phyloP scores from a whole-genome alignment of 2,888 invertebrate genomes.

The Pyrochroa serraticornis region DNA sequence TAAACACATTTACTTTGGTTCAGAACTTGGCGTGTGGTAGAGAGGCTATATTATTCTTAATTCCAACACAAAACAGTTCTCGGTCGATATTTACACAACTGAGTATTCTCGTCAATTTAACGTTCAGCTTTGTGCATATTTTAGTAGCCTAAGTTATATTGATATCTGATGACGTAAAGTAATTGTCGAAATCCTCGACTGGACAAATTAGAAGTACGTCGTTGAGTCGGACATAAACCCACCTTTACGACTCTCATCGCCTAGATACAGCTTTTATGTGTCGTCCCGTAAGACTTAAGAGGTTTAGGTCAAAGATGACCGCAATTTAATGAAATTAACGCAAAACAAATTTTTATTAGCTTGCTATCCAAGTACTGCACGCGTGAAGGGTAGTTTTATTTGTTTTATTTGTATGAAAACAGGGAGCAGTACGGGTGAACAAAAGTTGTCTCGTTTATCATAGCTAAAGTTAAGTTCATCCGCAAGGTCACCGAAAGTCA shows the following conservation, averaged over 20 bases:
- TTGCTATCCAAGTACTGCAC: neutral
- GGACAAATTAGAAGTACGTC: slow-evolving; percentile 18
- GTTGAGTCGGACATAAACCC: slow-evolving; percentile 13
- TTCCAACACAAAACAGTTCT: slow-evolving; percentile 8
- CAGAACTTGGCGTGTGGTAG: slow-evolving; percentile 4
- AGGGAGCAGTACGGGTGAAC: neutral
- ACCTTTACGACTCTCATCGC: slow-evolving; percentile 13
- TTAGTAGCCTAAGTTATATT: slow-evolving; percentile 12
- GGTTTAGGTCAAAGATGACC: slow-evolving; percentile 8
- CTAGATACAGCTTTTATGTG: slow-evolving; percentile 6
- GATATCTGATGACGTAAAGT: slow-evolving; percentile 11
- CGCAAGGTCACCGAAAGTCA: slow-evolving; percentile 9
- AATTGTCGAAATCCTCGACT: slow-evolving; percentile 12
- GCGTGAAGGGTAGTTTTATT: too few species aligned
- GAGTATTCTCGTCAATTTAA: slow-evolving; percentile 11
- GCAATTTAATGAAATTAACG: slow-evolving; percentile 8
- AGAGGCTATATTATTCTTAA: slow-evolving; percentile 18
- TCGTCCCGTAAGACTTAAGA: neutral
- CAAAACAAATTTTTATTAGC: neutral
- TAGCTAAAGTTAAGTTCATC: neutral
- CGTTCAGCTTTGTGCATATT: slow-evolving; percentile 5
- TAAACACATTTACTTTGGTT: slow-evolving; percentile 17
- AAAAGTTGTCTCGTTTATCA: neutral
- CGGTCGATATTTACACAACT: slow-evolving; percentile 10
- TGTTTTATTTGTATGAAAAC: neutral